Base-by-base conservation (phyloP, 2,888 invertebrate genomes). In the Andricus curvator region DNA sequence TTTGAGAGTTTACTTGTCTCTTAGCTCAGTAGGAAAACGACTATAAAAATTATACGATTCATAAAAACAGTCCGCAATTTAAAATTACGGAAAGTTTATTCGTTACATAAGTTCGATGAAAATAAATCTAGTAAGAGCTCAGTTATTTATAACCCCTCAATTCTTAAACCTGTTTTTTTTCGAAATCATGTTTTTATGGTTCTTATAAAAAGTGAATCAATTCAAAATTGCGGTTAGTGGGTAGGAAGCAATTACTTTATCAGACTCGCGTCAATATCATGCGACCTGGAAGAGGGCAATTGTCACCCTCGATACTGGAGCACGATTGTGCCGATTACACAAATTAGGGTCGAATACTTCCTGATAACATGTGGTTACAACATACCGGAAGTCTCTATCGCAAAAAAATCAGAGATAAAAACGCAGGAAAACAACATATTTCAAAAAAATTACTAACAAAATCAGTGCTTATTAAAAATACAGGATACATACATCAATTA, bases 241-340 rank as follows among this genome's bases (percentile, higher is more conserved):
- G 29, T 64, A 74, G 77, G 77, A 67, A 66, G 80, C 68, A 85
- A 86, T 85, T 86, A 84, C 86, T 81, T 84, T 85, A 86, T 86
- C 85, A 84, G 80, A 77, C 83, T 80, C 70, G 83, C 80, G 82
- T 82, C 84, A 85, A 80, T 83, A 84, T 68, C 81, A 82, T 78
- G 84, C 78, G 80, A 78, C 77, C 86, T 83, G 85, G 84, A 84
- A 84, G 84, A 84, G 83, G 83, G 83, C 84, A 85, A 86, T 86
- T 84, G 86, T 85, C 86, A 84, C 84, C 86, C 83, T 78, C 70
- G 80, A 78, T 77, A 80, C 81, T 60, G 77, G 77, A 77, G 60
- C 79, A 60, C 56, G 65, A 70, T 56, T 78, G 80, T 65, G 25
- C 78, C 70, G 51, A 80, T 80, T 78, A 80, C 65, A 78, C 60